Base-by-base conservation (phyloP, 2,113 vertebrate species). In the Labrus mixtus region DNA sequence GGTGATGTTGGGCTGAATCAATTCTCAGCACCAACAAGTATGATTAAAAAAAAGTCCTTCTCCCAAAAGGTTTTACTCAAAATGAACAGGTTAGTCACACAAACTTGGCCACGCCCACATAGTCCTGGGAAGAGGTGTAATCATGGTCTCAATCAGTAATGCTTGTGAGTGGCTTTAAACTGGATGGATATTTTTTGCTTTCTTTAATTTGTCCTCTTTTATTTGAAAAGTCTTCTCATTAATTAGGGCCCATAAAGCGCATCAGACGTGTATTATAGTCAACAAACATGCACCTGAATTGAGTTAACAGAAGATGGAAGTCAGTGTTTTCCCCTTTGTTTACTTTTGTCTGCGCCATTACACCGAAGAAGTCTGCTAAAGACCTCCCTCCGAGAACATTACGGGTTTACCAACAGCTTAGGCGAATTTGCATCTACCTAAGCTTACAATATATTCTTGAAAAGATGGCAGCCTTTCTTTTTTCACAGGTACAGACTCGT, bases 401-500 rank as follows among this genome's bases (percentile, higher is more conserved):
- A 69, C 61, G 56, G 45, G 72, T 81, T 87, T 84, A 86, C 84
- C 77, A 86, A 76, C 72, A 74, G 67, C 72, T 73, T 59, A 53
- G 43, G 53, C 60, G 63, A 75, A 82, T 77, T 68, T 79, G 63
- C 70, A 84, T 76, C 73, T 76, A 77, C 74, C 77, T 78, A 71
- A 17, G 46, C 46, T 48, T 19, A 51, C 73, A 57, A 48, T 58
- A 17, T 72, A 64, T 63, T 39, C 64, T 55, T 15, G 36, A 54
- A 64, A 23, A 62, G 65, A 80, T 62, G 13, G 68, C 29, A n/a
- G 61, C 19, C n/a, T 68, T 66, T 71, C 51, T 48, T 37, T 37
- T 57, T 72, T 66, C 37, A 39, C 93, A 92, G 64, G 93, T 75
- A 73, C 25, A 68, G 85, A 79, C 93, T 80, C 91, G 92, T 73